Percentiles rank a stretch among this genome's conserved stretches.
These are phyloP conservation scores for Geococcyx californianus DNA, from an alignment of 2,113 vertebrate species.

Conservation along the genomic window DNA sequence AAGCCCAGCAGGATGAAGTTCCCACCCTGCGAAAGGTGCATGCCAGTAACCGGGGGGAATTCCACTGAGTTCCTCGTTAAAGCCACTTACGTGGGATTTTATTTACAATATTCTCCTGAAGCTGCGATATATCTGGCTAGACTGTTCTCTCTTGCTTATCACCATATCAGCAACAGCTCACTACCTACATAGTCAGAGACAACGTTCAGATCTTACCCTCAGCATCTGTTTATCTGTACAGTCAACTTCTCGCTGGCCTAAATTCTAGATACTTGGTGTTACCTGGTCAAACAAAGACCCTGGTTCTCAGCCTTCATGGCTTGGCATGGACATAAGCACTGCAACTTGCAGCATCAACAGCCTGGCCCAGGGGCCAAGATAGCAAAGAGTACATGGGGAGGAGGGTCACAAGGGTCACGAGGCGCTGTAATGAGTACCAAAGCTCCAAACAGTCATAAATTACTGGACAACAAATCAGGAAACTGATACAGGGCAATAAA, in stretches of 20 bases:
- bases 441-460: slow-evolving; percentile 35
- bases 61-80: neutral
- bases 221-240: accelerated
- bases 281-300: neutral
- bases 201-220: accelerated
- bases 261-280: neutral
- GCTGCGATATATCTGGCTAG: neutral
- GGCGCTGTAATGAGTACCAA: slow-evolving; percentile 20
- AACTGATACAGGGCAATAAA: neutral
- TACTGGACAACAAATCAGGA: slow-evolving; percentile 20
- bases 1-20: neutral
- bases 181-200: neutral
- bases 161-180: neutral
- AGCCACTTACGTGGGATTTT: neutral
- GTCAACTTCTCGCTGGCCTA: neutral
- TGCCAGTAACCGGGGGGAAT: neutral
- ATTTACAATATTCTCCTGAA: neutral
- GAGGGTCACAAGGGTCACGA: neutral
- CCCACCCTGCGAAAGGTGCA: neutral
- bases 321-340: neutral
- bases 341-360: neutral
- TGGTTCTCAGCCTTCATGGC: neutral
- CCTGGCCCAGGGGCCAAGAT: neutral
- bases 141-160: neutral
- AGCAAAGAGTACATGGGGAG: neutral